A percentile compares a stretch with the other conserved stretches of the same genome.
Evolutionary conservation across 2,888 invertebrate species (phyloP).

Genomic region (Tinea trinotella): DNA sequence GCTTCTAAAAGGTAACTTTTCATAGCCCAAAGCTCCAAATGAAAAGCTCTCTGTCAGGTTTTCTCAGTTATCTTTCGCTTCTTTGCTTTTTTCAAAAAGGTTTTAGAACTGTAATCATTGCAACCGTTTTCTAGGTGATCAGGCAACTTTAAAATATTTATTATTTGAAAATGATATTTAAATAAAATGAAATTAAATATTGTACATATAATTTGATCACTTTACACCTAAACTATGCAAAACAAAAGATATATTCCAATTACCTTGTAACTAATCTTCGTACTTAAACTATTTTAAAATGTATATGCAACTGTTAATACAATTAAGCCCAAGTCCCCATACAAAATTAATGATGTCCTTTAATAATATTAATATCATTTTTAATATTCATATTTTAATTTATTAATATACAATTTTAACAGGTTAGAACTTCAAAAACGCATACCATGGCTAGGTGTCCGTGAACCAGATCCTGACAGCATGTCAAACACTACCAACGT

Average conservation of each 20-base stretch:
- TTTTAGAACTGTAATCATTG: background rate
- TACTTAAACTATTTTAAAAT: no score
- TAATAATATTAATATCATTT: background rate
- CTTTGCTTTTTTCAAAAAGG: background rate
- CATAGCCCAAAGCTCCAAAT: background rate
- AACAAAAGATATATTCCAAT: no score
- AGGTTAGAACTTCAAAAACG: conserved; percentile 86
- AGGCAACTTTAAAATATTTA: no score
- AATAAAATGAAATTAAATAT: no score
- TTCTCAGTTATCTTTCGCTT: background rate
- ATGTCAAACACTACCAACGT: conserved; percentile 70
- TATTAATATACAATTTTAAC: conserved; percentile 20
- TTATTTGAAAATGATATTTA: no score
- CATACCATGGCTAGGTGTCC: conserved; percentile 83
- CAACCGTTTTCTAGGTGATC: no score
- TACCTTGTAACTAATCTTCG: no score
- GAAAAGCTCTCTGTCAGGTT: background rate
- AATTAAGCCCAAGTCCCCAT: no score
- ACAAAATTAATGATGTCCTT: no score
- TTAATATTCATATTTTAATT: conserved; percentile 6
- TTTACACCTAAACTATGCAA: background rate
- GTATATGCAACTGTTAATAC: no score
- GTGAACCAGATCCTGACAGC: conserved; percentile 72
- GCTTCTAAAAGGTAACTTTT: background rate
- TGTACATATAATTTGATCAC: no score